These are phyloP conservation scores for Muschampia plurimacula DNA, from an alignment of 2,888 invertebrate genomes.

Conservation along the genomic window DNA sequence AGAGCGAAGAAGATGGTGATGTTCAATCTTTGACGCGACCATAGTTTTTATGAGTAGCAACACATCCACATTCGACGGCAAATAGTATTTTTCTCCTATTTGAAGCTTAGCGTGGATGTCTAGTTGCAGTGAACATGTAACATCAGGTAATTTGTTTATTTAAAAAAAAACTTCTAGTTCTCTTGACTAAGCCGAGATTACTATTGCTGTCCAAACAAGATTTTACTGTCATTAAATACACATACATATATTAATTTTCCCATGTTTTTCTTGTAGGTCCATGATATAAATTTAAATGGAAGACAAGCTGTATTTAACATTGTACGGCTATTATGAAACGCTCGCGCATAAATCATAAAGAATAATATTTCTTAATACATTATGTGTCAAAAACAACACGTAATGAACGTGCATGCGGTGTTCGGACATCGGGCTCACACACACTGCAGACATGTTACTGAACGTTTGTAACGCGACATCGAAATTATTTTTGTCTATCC, in stretches of 20 bases:
- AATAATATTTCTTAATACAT: slow-evolving; percentile 45
- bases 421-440: slow-evolving; percentile 3
- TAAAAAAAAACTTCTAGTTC: background rate
- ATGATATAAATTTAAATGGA: slow-evolving; percentile 11
- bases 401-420: slow-evolving; percentile 50
- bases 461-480: background rate
- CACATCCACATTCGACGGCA: no score
- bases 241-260: background rate
- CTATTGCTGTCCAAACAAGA: background rate
- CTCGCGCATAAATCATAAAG: slow-evolving; percentile 31
- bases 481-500: no score
- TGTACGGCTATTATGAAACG: slow-evolving; percentile 24
- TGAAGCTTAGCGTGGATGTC: no score
- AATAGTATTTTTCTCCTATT: no score
- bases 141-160: no score
- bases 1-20: no score
- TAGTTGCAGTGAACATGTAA: no score
- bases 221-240: background rate
- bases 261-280: background rate
- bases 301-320: slow-evolving; percentile 16
- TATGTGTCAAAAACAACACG: slow-evolving; percentile 57
- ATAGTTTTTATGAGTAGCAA: no score
- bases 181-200: background rate
- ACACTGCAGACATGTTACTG: background rate
- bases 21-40: no score